Percentiles rank a stretch among this genome's conserved stretches.
Evolutionary conservation across 2,888 invertebrate species (phyloP).

Genomic region (Drosophila melanosoma): DNA sequence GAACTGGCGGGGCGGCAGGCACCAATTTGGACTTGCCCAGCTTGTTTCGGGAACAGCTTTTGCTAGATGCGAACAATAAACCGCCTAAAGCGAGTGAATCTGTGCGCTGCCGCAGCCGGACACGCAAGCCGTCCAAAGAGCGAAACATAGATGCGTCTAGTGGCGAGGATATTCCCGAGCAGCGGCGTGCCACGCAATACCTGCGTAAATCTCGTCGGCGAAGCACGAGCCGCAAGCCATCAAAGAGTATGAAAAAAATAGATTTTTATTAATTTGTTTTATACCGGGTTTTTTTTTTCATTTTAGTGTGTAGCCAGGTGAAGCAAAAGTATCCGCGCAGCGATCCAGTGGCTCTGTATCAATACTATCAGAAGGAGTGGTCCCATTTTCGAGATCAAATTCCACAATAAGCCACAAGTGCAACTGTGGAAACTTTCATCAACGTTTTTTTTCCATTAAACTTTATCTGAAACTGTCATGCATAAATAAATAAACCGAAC

Average conservation of each 20-base stretch:
- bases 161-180: constrained; percentile 28
- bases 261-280: neutral
- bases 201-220: constrained; percentile 45
- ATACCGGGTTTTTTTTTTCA: neutral
- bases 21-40: constrained; percentile 1
- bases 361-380: constrained; percentile 91
- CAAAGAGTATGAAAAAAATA: constrained; percentile 25
- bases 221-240: constrained; percentile 27
- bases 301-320: constrained; percentile 61
- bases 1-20: too few relatives aligned
- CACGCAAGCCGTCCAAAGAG: constrained; percentile 30
- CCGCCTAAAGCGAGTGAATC: neutral
- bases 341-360: constrained; percentile 92
- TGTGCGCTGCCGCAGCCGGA: constrained; percentile 48
- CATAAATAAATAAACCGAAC: neutral
- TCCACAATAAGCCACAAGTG: constrained; percentile 89
- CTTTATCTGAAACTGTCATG: neutral
- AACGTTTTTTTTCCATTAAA: neutral
- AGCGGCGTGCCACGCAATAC: neutral
- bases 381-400: constrained; percentile 89
- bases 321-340: constrained; percentile 50
- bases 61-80: constrained; percentile 34
- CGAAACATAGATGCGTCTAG: constrained; percentile 14
- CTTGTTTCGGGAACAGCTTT: constrained; percentile 58
- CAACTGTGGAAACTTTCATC: neutral